Conservation (phyloP, 64 coral and sea anemone species). For the Montipora foliosa region DNA sequence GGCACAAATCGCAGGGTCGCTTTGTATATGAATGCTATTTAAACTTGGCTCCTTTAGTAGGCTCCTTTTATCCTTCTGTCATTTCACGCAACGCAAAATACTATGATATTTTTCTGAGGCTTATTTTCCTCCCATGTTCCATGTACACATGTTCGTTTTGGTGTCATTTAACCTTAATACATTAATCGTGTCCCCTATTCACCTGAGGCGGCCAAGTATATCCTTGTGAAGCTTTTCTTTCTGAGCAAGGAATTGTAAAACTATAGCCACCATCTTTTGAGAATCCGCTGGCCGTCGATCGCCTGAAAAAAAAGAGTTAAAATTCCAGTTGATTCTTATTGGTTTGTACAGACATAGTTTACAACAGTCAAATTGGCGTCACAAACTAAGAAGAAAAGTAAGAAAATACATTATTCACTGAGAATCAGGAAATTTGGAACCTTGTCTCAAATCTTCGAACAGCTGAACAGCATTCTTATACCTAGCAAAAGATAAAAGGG, state of each 20-base stretch:
- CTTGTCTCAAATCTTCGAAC: constrained; percentile 31
- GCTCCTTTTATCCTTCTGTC: too few species aligned
- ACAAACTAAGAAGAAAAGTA: too few species aligned
- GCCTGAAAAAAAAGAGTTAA: not conserved
- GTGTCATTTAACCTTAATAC: too few species aligned
- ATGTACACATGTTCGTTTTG: too few species aligned
- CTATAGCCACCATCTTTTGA: constrained; percentile 46
- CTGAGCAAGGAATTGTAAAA: constrained; percentile 42
- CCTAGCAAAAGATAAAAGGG: not conserved
- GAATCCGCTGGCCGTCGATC: constrained; percentile 39
- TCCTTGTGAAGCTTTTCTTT: constrained; percentile 68
- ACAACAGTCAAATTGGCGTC: too few species aligned
- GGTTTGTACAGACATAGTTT: too few species aligned
- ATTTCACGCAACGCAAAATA: too few species aligned
- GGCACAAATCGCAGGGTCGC: too few species aligned
- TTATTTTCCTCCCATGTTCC: too few species aligned
- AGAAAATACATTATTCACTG: not conserved
- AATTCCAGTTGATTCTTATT: not conserved
- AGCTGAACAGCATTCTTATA: constrained; percentile 15
- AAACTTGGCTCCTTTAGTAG: too few species aligned
- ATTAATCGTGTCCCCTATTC: not conserved
- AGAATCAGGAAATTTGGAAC: not conserved
- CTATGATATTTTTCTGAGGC: too few species aligned
- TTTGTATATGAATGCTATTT: too few species aligned
- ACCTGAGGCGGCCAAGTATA: constrained; percentile 57